These are phyloP conservation scores for Scyliorhinus canicula DNA, from an alignment of 2,797 vertebrate species.

Conservation along the genomic window DNA sequence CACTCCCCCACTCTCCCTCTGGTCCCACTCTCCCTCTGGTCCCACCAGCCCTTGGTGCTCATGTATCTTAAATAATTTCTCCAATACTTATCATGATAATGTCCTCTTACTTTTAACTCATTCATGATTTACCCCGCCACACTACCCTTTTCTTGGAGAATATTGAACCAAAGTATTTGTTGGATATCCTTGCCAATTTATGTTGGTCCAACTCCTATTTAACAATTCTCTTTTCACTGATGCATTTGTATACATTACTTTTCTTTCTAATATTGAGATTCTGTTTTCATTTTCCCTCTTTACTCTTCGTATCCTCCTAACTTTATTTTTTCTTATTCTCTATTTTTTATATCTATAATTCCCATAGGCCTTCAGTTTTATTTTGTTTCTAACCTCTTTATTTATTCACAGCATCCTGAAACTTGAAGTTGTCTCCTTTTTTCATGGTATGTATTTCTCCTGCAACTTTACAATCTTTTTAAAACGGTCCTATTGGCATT, in stretches of 20 bases:
- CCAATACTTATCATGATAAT: not conserved
- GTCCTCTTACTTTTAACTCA: not conserved
- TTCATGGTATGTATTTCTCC: not conserved
- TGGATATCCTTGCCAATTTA: not conserved
- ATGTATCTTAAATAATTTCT: not conserved
- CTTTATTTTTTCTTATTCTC: not conserved
- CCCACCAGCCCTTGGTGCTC: not conserved
- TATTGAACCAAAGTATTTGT: not conserved
- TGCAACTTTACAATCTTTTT: not conserved
- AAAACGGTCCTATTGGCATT: not conserved
- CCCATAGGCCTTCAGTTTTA: not conserved
- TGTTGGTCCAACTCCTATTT: not conserved
- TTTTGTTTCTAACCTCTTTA: not conserved
- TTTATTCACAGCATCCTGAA: slow-evolving; percentile 13
- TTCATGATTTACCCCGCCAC: not conserved
- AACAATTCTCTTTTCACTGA: not conserved
- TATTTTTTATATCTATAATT: not conserved
- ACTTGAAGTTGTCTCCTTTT: not conserved
- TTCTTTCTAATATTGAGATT: not conserved
- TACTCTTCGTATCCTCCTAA: not conserved
- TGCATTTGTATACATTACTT: not conserved
- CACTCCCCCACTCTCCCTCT: not conserved
- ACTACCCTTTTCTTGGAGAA: not conserved
- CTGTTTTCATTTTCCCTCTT: not conserved
- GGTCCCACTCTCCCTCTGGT: not conserved